These are phyloP conservation scores for Trissolcus brochymenae DNA, from an alignment of 2,888 invertebrate genomes.

Conservation along the genomic window DNA sequence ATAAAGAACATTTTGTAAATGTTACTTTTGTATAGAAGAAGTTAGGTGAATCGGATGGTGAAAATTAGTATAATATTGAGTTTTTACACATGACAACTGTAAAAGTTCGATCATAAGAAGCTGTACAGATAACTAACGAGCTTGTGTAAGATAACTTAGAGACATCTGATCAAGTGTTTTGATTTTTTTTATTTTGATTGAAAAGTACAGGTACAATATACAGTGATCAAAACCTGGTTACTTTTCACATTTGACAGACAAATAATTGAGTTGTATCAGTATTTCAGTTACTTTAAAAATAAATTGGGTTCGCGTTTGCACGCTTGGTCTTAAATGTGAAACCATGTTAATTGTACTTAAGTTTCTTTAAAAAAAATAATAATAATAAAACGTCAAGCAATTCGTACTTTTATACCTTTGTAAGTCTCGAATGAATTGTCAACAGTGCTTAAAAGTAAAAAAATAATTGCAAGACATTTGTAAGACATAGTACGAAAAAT, in stretches of 20 bases:
- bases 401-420: slow-evolving; percentile 24
- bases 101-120: not conserved
- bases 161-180: not conserved
- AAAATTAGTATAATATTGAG: not conserved
- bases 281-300: not conserved
- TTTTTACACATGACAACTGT: not conserved
- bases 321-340: too few species aligned
- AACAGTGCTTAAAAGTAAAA: slow-evolving; percentile 15
- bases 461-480: not conserved
- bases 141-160: slow-evolving; percentile 2
- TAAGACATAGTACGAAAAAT: not conserved
- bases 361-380: not conserved
- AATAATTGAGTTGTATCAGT: not conserved
- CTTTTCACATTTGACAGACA: not conserved
- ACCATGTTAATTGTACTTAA: not conserved
- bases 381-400: not conserved
- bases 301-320: too few species aligned
- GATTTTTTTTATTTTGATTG: not conserved
- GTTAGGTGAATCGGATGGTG: not conserved
- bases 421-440: slow-evolving; percentile 6
- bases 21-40: not conserved
- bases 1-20: slow-evolving; percentile 2
- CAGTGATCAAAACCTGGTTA: not conserved
- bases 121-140: not conserved
- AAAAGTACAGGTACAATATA: too few species aligned